A percentile compares a stretch with the other conserved stretches of the same genome.
Evolutionary conservation across 2,797 vertebrate genomes (phyloP).

Genomic region (Uromys caudimaculatus): DNA sequence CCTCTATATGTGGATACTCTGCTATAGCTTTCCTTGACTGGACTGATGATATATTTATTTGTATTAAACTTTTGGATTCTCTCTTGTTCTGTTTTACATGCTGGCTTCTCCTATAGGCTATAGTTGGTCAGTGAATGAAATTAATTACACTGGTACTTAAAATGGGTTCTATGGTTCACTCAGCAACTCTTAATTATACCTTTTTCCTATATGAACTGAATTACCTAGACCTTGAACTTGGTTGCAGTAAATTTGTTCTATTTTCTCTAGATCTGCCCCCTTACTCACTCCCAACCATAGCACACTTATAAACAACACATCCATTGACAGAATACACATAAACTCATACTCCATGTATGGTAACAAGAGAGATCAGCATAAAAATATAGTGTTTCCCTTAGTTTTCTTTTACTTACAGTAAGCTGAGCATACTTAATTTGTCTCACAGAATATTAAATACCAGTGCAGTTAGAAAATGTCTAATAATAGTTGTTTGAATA

Average conservation of each 20-base stretch:
- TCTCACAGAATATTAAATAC: background rate
- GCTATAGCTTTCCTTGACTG: background rate
- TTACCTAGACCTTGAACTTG: background rate
- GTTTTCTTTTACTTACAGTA: slow-evolving; percentile 7
- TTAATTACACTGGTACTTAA: background rate
- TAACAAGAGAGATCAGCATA: background rate
- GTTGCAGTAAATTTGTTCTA: background rate
- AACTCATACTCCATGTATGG: background rate
- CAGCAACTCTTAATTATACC: background rate
- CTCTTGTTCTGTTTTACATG: background rate
- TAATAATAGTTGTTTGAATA: background rate
- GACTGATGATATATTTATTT: background rate
- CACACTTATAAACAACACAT: background rate
- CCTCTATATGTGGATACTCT: background rate
- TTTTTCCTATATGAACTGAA: slow-evolving; percentile 8
- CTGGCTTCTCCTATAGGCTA: background rate
- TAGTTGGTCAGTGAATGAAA: slow-evolving; percentile 31
- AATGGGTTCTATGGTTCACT: background rate
- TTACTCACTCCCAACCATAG: background rate
- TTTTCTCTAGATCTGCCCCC: background rate
- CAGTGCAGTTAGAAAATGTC: background rate
- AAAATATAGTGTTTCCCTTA: background rate
- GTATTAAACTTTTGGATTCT: slow-evolving; percentile 6
- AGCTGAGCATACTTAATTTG: background rate
- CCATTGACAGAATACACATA: background rate